Conservation (phyloP, 1,140 invertebrate genomes). For the Triops cancriformis region DNA sequence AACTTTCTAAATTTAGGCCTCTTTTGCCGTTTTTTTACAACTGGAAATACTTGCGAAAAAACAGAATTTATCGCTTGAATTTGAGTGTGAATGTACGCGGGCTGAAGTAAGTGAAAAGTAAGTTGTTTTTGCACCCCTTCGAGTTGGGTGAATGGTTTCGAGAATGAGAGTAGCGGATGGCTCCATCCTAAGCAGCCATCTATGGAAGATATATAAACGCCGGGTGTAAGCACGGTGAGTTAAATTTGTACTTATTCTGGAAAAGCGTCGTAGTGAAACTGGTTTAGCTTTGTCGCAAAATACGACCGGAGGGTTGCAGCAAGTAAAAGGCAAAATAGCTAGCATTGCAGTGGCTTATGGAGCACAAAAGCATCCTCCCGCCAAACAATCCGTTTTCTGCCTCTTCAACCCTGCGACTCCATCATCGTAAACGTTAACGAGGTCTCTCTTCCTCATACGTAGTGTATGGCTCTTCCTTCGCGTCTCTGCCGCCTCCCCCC, state of each 20-base stretch:
- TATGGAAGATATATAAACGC: background rate
- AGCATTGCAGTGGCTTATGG: background rate
- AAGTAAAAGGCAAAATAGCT: background rate
- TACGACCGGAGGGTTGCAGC: background rate
- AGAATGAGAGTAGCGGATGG: background rate
- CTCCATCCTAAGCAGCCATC: background rate
- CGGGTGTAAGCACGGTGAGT: background rate
- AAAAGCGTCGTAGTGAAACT: background rate
- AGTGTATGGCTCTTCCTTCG: background rate
- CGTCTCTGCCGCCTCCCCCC: background rate
- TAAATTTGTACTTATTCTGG: background rate
- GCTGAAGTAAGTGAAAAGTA: background rate
- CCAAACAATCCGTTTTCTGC: background rate
- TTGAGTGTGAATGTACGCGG: background rate
- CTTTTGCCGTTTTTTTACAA: too few species aligned
- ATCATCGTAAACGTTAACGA: slow-evolving; percentile 14
- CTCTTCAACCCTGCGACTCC: slow-evolving; percentile 8
- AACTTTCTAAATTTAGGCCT: too few species aligned
- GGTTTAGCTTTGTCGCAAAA: slow-evolving; percentile 10
- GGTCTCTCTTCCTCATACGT: slow-evolving; percentile 9
- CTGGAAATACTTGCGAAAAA: too few species aligned
- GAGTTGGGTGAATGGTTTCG: background rate
- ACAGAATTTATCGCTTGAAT: too few species aligned
- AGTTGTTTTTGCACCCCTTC: background rate
- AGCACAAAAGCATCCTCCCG: background rate